These are phyloP conservation scores for Natator depressus DNA, from an alignment of 2,113 vertebrate species.

Conservation along the genomic window DNA sequence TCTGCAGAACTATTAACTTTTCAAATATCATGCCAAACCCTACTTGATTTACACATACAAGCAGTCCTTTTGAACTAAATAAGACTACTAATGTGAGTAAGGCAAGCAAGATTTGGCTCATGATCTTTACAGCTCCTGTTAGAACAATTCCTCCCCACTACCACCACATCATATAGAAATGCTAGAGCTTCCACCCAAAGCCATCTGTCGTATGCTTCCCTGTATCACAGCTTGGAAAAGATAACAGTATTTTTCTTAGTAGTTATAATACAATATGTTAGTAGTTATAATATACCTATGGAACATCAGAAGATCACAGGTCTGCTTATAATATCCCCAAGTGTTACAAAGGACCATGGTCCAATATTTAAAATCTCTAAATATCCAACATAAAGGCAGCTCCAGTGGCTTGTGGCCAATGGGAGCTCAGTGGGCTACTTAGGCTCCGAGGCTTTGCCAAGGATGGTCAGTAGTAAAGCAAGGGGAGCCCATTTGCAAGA, in stretches of 20 bases:
- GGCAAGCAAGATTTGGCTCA: neutral
- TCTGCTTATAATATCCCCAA: fast-evolving
- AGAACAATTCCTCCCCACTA: neutral
- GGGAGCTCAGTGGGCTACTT: fast-evolving
- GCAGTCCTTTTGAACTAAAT: neutral
- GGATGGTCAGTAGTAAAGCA: neutral
- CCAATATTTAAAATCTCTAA: neutral
- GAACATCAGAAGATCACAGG: neutral
- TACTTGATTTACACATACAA: neutral
- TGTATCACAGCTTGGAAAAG: neutral
- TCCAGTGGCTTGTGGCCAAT: neutral
- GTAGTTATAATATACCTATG: neutral
- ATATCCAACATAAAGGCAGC: neutral
- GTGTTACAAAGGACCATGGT: neutral
- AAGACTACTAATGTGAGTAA: neutral
- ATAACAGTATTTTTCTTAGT: neutral
- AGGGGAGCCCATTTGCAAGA: neutral
- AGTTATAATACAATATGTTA: neutral
- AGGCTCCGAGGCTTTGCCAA: neutral
- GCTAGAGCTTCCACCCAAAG: neutral
- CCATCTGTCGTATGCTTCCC: neutral
- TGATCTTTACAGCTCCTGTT: neutral
- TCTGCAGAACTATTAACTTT: neutral
- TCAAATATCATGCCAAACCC: neutral
- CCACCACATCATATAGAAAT: neutral